Evolutionary conservation across 1,140 invertebrate species (phyloP).

Genomic region (Cotesia vestalis): DNA sequence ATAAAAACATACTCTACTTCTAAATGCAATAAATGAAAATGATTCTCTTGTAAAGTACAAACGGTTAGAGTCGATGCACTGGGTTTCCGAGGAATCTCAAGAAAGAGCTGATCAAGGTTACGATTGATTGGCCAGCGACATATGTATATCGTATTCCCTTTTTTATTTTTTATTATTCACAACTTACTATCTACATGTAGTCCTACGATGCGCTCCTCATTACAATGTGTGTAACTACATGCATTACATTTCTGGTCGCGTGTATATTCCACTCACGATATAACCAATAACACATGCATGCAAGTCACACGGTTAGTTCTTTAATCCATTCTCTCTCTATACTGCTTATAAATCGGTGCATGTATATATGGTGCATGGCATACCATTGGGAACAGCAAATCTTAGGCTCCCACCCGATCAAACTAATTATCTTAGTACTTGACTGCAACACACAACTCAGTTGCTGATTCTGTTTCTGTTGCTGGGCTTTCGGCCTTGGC

Average conservation of each 20-base stretch:
- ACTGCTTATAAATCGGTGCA: no score
- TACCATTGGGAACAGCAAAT: not conserved
- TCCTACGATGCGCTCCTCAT: not conserved
- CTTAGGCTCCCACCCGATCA: constrained; percentile 12
- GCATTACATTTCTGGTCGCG: not conserved
- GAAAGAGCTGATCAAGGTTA: constrained; percentile 53
- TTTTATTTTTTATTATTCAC: not conserved
- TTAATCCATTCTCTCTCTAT: not conserved
- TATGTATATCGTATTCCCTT: constrained; percentile 1
- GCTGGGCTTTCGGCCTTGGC: constrained; percentile 15
- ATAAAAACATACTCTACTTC: no score
- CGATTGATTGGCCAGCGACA: constrained; percentile 31
- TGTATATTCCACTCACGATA: not conserved
- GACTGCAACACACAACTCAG: not conserved
- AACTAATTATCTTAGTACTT: constrained; percentile 27
- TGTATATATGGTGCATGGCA: no score
- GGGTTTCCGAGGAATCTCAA: constrained; percentile 47
- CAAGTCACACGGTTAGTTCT: not conserved
- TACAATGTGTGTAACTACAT: not conserved
- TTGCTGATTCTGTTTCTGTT: not conserved
- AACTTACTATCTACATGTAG: no score
- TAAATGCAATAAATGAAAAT: no score
- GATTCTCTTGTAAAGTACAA: not conserved
- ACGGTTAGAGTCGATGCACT: not conserved
- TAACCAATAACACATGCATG: not conserved